Conservation (phyloP, 2,113 vertebrate species). For the Agelaius phoeniceus region DNA sequence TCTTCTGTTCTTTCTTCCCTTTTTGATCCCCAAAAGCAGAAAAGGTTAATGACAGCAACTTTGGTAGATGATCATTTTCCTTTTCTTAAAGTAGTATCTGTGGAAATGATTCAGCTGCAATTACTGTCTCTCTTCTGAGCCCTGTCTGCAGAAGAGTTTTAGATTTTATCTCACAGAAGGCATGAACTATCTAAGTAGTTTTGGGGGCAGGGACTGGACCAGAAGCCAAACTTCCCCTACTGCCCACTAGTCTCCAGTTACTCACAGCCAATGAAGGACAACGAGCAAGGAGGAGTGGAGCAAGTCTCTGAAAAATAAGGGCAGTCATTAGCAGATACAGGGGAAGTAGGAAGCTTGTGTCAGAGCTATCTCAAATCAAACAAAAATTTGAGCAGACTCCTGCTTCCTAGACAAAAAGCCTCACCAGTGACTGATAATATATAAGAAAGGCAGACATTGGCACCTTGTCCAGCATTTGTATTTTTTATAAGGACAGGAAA, state of each 20-base stretch:
- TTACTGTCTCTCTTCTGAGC: slow-evolving; percentile 5
- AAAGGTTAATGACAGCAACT: slow-evolving; percentile 44
- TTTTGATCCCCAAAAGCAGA: not conserved
- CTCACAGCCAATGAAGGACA: not conserved
- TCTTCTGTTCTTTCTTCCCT: not conserved
- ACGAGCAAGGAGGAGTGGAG: not conserved
- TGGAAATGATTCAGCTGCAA: slow-evolving; percentile 29
- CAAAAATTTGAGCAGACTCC: not conserved
- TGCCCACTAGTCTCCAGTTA: not conserved
- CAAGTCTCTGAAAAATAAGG: not conserved
- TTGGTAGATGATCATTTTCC: not conserved
- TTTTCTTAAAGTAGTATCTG: not conserved
- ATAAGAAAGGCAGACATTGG: not conserved
- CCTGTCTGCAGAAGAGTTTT: not conserved
- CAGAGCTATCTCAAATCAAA: not conserved
- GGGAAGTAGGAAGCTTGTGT: not conserved
- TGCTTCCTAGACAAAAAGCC: not conserved
- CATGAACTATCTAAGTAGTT: not conserved
- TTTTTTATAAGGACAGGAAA: not conserved
- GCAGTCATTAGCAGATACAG: not conserved
- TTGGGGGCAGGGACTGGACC: not conserved
- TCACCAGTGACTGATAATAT: not conserved
- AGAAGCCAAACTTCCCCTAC: not conserved
- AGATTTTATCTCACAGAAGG: slow-evolving; percentile 2
- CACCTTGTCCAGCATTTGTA: not conserved